phyloP scores from a whole-genome alignment of 2,888 invertebrate species.

The Mylabris sibirica region DNA sequence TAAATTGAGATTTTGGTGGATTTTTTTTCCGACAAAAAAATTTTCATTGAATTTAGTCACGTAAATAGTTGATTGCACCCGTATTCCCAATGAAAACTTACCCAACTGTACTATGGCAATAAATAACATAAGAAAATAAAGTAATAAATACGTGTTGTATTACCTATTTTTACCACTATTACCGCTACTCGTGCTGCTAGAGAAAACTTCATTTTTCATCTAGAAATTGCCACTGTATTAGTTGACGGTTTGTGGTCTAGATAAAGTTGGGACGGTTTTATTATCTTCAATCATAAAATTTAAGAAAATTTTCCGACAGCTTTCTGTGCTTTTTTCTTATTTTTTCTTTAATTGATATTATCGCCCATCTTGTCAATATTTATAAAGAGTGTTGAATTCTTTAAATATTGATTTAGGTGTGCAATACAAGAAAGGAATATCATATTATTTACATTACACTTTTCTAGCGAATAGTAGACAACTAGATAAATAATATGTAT shows the following conservation, averaged over 20 bases:
- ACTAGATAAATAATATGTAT: conserved; percentile 32
- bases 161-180: background rate
- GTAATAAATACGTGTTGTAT: background rate
- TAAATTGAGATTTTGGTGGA: background rate
- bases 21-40: background rate
- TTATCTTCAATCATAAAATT: no score
- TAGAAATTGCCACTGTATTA: background rate
- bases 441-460: background rate
- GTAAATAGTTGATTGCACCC: background rate
- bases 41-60: background rate
- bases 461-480: background rate
- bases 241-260: no score
- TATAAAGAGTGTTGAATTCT: background rate
- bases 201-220: background rate
- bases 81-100: background rate
- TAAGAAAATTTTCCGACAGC: background rate
- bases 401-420: conserved; percentile 8
- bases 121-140: background rate
- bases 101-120: background rate
- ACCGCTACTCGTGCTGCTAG: background rate
- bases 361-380: background rate
- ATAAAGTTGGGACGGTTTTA: no score
- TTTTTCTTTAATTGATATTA: background rate
- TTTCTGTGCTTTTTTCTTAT: background rate
- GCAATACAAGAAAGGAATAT: background rate